Conservation (phyloP, 1,140 invertebrate species). For the Leptinotarsa undecemlineata region DNA sequence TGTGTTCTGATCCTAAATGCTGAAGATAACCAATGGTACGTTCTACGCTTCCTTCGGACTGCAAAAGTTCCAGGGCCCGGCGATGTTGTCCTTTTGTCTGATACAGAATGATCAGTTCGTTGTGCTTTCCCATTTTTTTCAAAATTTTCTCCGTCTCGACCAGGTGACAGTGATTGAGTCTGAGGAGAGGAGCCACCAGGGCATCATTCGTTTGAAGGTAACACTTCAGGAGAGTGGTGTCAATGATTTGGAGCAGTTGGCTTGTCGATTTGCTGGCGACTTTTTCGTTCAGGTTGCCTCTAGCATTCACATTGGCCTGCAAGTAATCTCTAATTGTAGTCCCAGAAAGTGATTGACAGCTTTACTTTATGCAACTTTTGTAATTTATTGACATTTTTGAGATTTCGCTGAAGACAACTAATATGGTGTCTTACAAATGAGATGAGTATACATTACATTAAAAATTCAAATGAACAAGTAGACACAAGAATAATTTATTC, state of each 20-base stretch:
- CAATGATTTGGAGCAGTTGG: conserved; percentile 89
- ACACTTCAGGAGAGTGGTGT: conserved; percentile 94
- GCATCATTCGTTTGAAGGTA: conserved; percentile 96
- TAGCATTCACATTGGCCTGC: conserved; percentile 45
- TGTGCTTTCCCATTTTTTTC: conserved; percentile 83
- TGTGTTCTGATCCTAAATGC: conserved; percentile 79
- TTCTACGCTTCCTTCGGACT: conserved; percentile 77
- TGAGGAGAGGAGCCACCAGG: conserved; percentile 84
- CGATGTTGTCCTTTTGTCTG: conserved; percentile 90
- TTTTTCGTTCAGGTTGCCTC: conserved; percentile 52
- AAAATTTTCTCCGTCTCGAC: conserved; percentile 92
- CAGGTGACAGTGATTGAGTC: conserved; percentile 93
- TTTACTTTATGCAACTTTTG: too few relatives aligned
- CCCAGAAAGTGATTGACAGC: not conserved
- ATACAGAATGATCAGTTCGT: conserved; percentile 94
- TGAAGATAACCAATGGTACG: conserved; percentile 91
- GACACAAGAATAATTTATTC: too few relatives aligned
- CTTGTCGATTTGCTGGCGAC: conserved; percentile 47
- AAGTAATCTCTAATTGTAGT: too few relatives aligned
- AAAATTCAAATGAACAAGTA: too few relatives aligned
- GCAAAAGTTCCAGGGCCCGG: conserved; percentile 87
- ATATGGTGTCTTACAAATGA: too few relatives aligned
- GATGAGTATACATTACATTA: too few relatives aligned
- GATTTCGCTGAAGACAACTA: not conserved
- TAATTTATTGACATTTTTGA: not conserved